Evolutionary conservation across 1,140 invertebrate species (phyloP), one percentile per base, ranked within the genome.

Genomic region (Anoplophora glabripennis): DNA sequence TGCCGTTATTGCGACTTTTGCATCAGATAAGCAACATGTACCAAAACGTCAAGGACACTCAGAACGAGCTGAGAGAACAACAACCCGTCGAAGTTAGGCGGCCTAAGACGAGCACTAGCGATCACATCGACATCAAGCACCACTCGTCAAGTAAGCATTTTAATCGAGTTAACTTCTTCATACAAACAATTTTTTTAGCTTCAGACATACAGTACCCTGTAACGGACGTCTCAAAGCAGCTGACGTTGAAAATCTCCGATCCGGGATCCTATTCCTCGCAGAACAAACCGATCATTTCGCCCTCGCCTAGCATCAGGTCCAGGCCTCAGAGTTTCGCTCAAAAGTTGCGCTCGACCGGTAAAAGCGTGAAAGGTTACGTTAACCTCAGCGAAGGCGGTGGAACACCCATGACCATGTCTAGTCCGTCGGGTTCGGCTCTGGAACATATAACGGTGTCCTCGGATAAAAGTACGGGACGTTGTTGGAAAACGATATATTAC

Each of bases 1-100:
- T 98, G 94, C 94, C 95, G 0, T 77, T 99, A 36, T 76, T 99
- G 17, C 79, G 96, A 53, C 80, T 99, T 17, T 80, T 98, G 37
- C 94, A 98, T 80, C 96, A 99, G 79, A 95, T 99, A 63, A 92
- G 89, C 63, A 96, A 94, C 61, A 96, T 98, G 93, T 96, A 97
- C 77, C 92, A 95, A 76, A 98, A 97, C 78, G 93, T 96, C 4
- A 93, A 94, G 71, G 92, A 96, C 71, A 96, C 94, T 1, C 90
- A 94, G 73, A 88, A 89, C 68, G 93, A 96, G 67, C 79, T 98
- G 46, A 88, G 85, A 69, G 89, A 85, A 61, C 89, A 89, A 62
- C 74, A 73, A 35, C 71, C 73, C 15, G 68, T 67, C n/a, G 72
- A 73, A 28, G 67, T 73, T 21, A 59, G 70, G 17, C 62, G 70